Percentiles rank a stretch among this genome's conserved stretches.
Conservation (phyloP, 1,140 invertebrate genomes). For the Tetramorium parvispinum region DNA sequence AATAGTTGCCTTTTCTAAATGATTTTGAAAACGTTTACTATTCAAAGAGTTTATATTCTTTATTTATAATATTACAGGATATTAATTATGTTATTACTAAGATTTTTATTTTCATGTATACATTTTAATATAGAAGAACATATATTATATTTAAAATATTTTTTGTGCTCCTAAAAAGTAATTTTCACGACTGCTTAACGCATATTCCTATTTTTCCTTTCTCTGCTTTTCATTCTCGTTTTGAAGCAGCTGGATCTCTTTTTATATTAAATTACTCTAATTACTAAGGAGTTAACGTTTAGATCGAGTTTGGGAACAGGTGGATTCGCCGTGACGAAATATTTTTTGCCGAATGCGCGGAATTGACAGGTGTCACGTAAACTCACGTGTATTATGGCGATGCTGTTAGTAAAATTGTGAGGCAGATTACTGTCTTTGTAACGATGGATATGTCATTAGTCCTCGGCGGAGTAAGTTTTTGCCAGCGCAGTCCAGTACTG, state of each 20-base stretch:
- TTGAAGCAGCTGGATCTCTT: not conserved
- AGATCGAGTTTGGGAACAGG: slow-evolving; percentile 19
- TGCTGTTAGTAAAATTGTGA: slow-evolving; percentile 32
- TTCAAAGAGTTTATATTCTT: not conserved
- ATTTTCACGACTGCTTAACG: not conserved
- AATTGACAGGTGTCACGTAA: slow-evolving; percentile 56
- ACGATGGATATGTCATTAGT: slow-evolving; percentile 36
- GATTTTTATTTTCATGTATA: not conserved
- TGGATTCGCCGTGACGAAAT: not conserved
- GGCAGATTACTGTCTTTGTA: slow-evolving; percentile 15
- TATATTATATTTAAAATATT: not conserved
- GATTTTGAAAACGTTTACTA: not conserved
- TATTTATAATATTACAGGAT: not conserved
- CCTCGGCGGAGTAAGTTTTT: slow-evolving; percentile 40
- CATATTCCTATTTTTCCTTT: not conserved
- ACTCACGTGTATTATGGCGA: slow-evolving; percentile 21
- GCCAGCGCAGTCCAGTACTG: not conserved
- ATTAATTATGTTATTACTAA: not conserved
- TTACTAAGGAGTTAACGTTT: slow-evolving; percentile 18
- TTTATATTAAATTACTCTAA: not conserved
- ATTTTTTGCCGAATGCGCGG: slow-evolving; percentile 15
- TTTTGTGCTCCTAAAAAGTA: not conserved
- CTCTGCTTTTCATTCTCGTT: not conserved
- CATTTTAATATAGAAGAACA: not conserved
- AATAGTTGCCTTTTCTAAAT: not conserved